Conservation (phyloP, 1,140 invertebrate species). For the Drosophila ananassae region DNA sequence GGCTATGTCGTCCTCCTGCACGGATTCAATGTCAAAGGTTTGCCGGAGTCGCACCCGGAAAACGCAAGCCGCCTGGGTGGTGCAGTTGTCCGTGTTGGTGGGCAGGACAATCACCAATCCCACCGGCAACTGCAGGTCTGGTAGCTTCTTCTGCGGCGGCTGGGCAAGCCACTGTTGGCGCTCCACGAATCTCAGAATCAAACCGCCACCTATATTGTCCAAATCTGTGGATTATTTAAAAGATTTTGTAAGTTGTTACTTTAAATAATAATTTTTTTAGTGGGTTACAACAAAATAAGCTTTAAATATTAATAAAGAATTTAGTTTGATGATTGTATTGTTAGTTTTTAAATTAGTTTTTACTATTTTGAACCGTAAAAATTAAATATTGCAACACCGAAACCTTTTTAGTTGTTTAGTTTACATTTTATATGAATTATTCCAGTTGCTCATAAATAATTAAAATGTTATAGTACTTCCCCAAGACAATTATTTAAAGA, state of each 20-base stretch:
- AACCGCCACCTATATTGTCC: constrained; percentile 68
- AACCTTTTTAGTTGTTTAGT: no score
- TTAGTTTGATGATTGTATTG: neutral
- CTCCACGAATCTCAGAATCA: constrained; percentile 76
- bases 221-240: constrained; percentile 34
- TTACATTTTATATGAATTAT: neutral
- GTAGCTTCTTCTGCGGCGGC: constrained; percentile 83
- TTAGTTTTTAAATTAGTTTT: constrained; percentile 10
- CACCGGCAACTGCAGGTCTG: constrained; percentile 83
- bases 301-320: neutral
- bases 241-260: neutral
- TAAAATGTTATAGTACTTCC: neutral
- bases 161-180: constrained; percentile 87
- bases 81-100: constrained; percentile 85
- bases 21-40: constrained; percentile 90
- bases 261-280: neutral
- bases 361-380: neutral
- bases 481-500: neutral
- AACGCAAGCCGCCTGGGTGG: constrained; percentile 85
- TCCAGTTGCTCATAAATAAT: no score
- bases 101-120: constrained; percentile 85
- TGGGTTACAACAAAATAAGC: neutral
- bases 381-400: no score
- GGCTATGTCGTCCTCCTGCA: constrained; percentile 86
- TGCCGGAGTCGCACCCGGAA: constrained; percentile 87